Conservation (phyloP, 2,113 vertebrate genomes). For the Pardalotus punctatus region DNA sequence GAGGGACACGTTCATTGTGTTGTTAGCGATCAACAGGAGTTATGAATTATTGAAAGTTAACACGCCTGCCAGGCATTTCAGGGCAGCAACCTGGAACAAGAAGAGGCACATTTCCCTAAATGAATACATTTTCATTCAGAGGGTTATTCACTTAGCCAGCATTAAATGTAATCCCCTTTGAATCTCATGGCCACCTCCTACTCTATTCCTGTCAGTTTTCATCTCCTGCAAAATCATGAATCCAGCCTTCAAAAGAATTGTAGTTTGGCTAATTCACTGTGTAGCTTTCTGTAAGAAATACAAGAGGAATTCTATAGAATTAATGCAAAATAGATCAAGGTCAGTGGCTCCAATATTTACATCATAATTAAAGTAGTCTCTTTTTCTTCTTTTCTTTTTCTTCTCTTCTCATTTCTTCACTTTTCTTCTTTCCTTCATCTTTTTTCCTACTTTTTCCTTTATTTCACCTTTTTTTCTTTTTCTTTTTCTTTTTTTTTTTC, state of each 20-base stretch:
- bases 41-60: conserved; percentile 38
- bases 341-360: conserved; percentile 37
- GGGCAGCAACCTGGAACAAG: conserved; percentile 24
- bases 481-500: rapidly evolving
- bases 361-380: conserved; percentile 51
- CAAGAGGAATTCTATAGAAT: conserved; percentile 34
- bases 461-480: rapidly evolving
- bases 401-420: rapidly evolving
- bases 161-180: conserved; percentile 69
- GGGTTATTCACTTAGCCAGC: conserved; percentile 63
- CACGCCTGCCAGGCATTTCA: conserved; percentile 46
- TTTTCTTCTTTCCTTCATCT: background rate
- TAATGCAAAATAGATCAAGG: conserved; percentile 51
- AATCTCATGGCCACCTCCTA: conserved; percentile 29
- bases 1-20: conserved; percentile 1
- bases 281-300: conserved; percentile 55
- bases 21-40: conserved; percentile 30
- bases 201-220: conserved; percentile 61
- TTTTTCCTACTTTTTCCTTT: background rate
- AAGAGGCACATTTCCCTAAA: conserved; percentile 55
- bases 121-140: conserved; percentile 38
- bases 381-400: background rate
- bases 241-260: conserved; percentile 61
- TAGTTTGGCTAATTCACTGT: conserved; percentile 59
- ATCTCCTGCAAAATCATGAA: conserved; percentile 61